These are phyloP conservation scores for Agrypnus murinus DNA, from an alignment of 2,888 invertebrate species.

Conservation along the genomic window DNA sequence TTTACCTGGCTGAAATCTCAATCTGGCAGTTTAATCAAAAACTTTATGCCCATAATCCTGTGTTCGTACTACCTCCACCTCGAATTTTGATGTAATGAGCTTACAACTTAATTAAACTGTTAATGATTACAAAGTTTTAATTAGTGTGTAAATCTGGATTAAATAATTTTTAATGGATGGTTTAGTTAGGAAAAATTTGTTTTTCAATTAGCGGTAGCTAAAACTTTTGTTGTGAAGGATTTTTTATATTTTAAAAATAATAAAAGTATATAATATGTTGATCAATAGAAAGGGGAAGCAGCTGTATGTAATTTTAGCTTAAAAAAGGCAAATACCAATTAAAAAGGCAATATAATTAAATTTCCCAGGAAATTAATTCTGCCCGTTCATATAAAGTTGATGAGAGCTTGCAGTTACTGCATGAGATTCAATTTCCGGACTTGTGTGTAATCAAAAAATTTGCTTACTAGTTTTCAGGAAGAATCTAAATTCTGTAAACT, in stretches of 20 bases:
- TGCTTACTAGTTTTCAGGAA: slow-evolving; percentile 18
- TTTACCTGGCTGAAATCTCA: background rate
- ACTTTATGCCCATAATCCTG: slow-evolving; percentile 9
- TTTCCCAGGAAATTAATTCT: slow-evolving; percentile 44
- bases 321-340: slow-evolving; percentile 19
- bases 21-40: slow-evolving; percentile 16
- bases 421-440: slow-evolving; percentile 42
- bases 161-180: background rate
- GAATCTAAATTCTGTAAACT: background rate
- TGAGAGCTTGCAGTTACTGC: slow-evolving; percentile 35
- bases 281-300: slow-evolving; percentile 9
- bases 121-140: slow-evolving; percentile 23
- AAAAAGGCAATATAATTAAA: slow-evolving; percentile 44
- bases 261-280: no score
- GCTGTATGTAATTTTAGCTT: slow-evolving; percentile 30
- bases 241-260: no score
- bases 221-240: no score
- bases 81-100: slow-evolving; percentile 19
- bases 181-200: slow-evolving; percentile 4
- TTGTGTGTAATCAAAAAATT: slow-evolving; percentile 24
- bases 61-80: slow-evolving; percentile 8
- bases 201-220: background rate
- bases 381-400: slow-evolving; percentile 32
- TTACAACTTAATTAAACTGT: slow-evolving; percentile 28
- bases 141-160: slow-evolving; percentile 10